Evolutionary conservation across 2,888 invertebrate species (phyloP).

Genomic region (Phorcus lineatus): DNA sequence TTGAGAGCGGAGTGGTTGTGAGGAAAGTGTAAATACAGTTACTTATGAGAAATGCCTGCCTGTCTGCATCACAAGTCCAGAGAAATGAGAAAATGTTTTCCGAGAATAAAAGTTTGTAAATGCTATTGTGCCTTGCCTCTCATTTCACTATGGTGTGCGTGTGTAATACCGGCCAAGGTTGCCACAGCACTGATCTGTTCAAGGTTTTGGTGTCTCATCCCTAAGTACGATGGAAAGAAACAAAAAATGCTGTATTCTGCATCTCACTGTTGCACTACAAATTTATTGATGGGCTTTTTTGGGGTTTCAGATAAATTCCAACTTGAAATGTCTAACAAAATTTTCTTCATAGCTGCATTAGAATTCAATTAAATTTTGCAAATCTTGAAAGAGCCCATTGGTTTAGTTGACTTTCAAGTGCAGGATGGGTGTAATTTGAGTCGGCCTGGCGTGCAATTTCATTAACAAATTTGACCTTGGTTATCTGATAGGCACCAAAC

Average conservation of each 20-base stretch:
- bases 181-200: constrained; percentile 29
- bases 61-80: no score
- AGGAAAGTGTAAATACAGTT: no score
- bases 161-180: constrained; percentile 27
- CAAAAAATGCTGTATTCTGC: constrained; percentile 22
- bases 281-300: constrained; percentile 15
- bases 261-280: constrained; percentile 27
- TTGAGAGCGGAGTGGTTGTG: no score
- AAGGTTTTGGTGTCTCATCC: constrained; percentile 47
- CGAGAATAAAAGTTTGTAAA: constrained; percentile 22
- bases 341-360: not conserved
- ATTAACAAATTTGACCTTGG: not conserved
- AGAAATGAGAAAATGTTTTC: constrained; percentile 20
- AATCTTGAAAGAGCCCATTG: not conserved
- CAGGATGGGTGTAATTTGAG: constrained; percentile 17
- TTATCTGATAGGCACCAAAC: constrained; percentile 14
- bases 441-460: constrained; percentile 15
- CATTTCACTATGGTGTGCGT: constrained; percentile 37
- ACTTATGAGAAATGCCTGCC: no score
- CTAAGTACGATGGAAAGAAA: not conserved
- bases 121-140: constrained; percentile 35
- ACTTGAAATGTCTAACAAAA: not conserved
- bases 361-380: not conserved
- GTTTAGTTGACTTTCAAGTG: not conserved
- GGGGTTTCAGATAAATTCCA: not conserved